Base-by-base conservation (phyloP, 2,888 invertebrate species). In the Phalera bucephala region DNA sequence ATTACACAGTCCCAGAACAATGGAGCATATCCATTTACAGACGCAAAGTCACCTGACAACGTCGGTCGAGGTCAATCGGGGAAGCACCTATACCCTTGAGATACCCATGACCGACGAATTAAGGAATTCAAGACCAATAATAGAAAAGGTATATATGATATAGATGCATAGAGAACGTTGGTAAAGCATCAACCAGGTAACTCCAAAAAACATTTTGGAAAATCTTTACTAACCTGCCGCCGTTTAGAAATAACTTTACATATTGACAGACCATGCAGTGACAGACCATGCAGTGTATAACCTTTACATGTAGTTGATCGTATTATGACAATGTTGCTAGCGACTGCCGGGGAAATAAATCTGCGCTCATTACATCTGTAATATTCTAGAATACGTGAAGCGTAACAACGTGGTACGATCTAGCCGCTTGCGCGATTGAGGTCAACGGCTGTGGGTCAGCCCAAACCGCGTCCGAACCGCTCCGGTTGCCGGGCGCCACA, bases 361-460 rank as follows among this genome's bases (percentile, higher is more conserved):
- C 23, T 48, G 32, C 25, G 23, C 14, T 40, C 44, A 51, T 50
- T 55, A 38, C 50, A 42, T 40, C 25, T 54, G 37, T 30, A 19
- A 43, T 53, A 43, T 49, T 53, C 47, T 55, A 53, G 58, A 57
- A 48, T 36, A 52, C 33, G 41, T 48, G 42, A 42, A 45, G 53
- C 40, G 36, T 45, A 40, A 37, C 28, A 31, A 33, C 20, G 25
- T 40, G 53, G 52, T 52, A 47, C 41, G 52, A 49, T 47, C 51
- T 52, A 45, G 44, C 31, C 30, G 36, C 12, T 30, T 31, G 43
- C 21, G 19, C 52, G 54, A 64, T 62, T 50, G 59, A 57, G 65
- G 71, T 58, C 62, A 59, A 44, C 41, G 27, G 43, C 44, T 52
- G 57, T 65, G 65, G 73, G 72, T 66, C 74, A 64, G 55, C 58